These are phyloP conservation scores for Drosophila meridiana DNA, from an alignment of 2,888 invertebrate species.

Conservation along the genomic window DNA sequence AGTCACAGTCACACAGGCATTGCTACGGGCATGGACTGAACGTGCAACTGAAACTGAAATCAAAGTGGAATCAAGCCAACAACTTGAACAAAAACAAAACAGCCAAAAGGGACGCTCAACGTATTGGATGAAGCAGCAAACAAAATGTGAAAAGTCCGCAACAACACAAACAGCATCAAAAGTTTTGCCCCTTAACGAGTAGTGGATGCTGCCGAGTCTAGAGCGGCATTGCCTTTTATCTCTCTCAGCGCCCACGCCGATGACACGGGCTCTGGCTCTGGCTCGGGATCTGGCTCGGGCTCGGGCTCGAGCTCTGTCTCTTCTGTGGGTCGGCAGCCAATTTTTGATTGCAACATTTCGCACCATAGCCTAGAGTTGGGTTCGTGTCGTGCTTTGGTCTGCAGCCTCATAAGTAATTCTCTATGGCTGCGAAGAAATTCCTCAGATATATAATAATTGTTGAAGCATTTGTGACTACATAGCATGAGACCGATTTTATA, in stretches of 20 bases:
- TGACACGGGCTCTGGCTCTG: constrained; percentile 12
- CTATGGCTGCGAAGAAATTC: too few species aligned
- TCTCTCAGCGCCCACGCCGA: constrained; percentile 27
- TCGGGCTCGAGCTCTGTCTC: neutral
- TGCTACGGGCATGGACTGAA: neutral
- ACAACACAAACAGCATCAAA: constrained; percentile 67
- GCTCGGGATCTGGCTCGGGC: neutral
- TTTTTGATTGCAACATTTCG: constrained; percentile 80
- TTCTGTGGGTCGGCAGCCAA: constrained; percentile 44
- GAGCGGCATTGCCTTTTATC: constrained; percentile 58
- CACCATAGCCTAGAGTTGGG: constrained; percentile 56
- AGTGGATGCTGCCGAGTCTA: constrained; percentile 4
- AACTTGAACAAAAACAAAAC: constrained; percentile 49
- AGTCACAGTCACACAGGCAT: neutral
- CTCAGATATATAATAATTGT: too few species aligned
- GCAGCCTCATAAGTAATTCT: too few species aligned
- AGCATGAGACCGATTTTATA: too few species aligned
- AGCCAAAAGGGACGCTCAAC: constrained; percentile 50
- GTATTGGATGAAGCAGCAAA: constrained; percentile 44
- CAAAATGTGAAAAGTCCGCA: constrained; percentile 52
- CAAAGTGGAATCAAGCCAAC: constrained; percentile 53
- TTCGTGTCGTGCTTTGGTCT: neutral
- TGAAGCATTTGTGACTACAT: too few species aligned
- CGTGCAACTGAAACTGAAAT: constrained; percentile 59
- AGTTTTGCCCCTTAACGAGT: constrained; percentile 48